Conservation (phyloP, 1,140 invertebrate species). For the Drosophila kanapiae region DNA sequence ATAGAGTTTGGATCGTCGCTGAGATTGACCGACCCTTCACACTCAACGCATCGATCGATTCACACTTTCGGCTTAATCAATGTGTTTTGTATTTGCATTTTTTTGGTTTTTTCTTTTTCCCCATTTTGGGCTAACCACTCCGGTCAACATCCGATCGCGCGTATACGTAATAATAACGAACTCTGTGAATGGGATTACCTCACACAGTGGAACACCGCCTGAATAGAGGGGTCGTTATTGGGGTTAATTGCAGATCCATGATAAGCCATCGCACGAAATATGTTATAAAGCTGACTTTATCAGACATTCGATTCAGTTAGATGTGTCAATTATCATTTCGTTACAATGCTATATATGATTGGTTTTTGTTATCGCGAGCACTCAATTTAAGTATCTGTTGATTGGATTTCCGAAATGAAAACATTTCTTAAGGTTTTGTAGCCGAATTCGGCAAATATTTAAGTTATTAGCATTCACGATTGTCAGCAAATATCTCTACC, state of each 20-base stretch:
- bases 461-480: too few species aligned
- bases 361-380: neutral
- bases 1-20: constrained; percentile 16
- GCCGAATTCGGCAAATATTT: too few species aligned
- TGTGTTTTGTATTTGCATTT: constrained; percentile 39
- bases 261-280: constrained; percentile 5
- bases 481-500: too few species aligned
- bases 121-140: constrained; percentile 13
- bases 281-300: constrained; percentile 20
- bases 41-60: constrained; percentile 42
- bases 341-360: neutral
- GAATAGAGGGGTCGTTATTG: neutral
- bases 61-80: constrained; percentile 46
- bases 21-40: constrained; percentile 10
- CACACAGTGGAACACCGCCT: neutral
- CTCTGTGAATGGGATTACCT: constrained; percentile 26
- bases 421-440: neutral
- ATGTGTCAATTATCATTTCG: constrained; percentile 4
- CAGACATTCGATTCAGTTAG: constrained; percentile 16
- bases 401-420: too few species aligned
- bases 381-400: constrained; percentile 10
- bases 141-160: constrained; percentile 25
- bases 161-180: constrained; percentile 22
- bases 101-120: neutral
- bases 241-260: constrained; percentile 27